A percentile compares a stretch with the other conserved stretches of the same genome.
phyloP scores from a whole-genome alignment of 2,113 vertebrate species.

The Misgurnus mizolepis region DNA sequence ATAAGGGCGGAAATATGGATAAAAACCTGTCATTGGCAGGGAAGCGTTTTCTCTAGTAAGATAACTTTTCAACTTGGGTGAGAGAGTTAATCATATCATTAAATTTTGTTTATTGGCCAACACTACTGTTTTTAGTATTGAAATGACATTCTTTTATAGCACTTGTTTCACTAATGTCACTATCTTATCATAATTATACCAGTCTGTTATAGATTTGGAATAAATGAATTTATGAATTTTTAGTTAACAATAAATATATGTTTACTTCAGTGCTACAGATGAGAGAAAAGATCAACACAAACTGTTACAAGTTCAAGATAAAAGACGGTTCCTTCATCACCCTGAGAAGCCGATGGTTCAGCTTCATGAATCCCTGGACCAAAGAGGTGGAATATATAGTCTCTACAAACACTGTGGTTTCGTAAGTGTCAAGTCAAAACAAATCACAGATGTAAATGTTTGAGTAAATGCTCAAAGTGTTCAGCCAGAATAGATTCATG shows the following conservation, averaged over 20 bases:
- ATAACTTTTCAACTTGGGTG: too few species aligned
- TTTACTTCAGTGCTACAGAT: constrained; percentile 88
- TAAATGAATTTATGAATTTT: constrained; percentile 41
- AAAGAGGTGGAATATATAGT: constrained; percentile 99
- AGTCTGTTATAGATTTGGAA: background rate
- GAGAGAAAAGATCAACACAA: constrained; percentile 95
- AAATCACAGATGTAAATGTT: too few species aligned
- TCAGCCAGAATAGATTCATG: background rate
- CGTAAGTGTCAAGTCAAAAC: constrained; percentile 78
- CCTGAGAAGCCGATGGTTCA: constrained; percentile 96
- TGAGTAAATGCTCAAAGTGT: background rate
- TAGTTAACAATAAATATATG: background rate
- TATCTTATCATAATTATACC: background rate
- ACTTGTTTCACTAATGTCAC: background rate
- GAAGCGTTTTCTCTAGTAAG: too few species aligned
- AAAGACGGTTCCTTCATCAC: constrained; percentile 99
- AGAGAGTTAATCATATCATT: too few species aligned
- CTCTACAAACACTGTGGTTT: constrained; percentile 96
- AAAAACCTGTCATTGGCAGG: too few species aligned
- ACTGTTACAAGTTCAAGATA: constrained; percentile 98
- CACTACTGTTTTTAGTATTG: background rate
- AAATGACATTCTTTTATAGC: background rate
- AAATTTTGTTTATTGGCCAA: too few species aligned
- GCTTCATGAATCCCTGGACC: constrained; percentile 99
- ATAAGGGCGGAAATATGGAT: too few species aligned